Base-by-base conservation (phyloP, 1,140 invertebrate species). In the Drosophila fuyamai region DNA sequence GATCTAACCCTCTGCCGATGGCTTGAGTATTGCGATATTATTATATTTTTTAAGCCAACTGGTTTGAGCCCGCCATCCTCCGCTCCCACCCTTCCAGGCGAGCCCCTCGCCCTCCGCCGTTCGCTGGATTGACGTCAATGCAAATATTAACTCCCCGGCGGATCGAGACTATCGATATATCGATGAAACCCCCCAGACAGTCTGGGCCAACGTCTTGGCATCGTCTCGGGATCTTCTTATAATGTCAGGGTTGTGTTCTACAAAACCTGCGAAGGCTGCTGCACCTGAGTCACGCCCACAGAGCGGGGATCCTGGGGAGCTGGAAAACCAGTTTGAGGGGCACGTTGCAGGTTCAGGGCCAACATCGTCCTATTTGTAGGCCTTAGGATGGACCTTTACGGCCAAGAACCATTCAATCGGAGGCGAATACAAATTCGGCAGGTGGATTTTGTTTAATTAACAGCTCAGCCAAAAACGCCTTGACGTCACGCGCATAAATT, bases 401-500 rank as follows among this genome's bases (percentile, higher is more conserved):
- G 12, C 7, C 23, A 59, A 77, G 47, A 57, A 62, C 40, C 13
- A 4, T 14, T 9, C 35, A 76, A 67, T 79, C 62, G 38, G 56
- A 44, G 29, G 47, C 68, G 66, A 66, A 53, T 38, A 27, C 70
- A 74, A 76, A 65, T 83, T 83, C 13, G 71, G 51, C 79, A 63
- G 56, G 53, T 83, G 83, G 75, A 79, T 71, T 79, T 86, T 81
- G 78, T 81, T 85, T 76, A 85, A 86, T 86, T 86, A 82, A 86
- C 80, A 66, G 67, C 57, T 57, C 54, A 35, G 47, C 70, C 43
- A 60, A 46, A 40, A 40, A 55, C 29, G 76, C 57, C 68, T 83
- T 88, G 84, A 88, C 83, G 83, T 88, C 83, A 88, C 84, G 46
- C 76, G 79, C 83, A 88, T 88, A 89, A 83, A 88, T 89, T 88